Evolutionary conservation across 2,797 vertebrate genomes (phyloP).

Genomic region (Macropus fuliginosus): DNA sequence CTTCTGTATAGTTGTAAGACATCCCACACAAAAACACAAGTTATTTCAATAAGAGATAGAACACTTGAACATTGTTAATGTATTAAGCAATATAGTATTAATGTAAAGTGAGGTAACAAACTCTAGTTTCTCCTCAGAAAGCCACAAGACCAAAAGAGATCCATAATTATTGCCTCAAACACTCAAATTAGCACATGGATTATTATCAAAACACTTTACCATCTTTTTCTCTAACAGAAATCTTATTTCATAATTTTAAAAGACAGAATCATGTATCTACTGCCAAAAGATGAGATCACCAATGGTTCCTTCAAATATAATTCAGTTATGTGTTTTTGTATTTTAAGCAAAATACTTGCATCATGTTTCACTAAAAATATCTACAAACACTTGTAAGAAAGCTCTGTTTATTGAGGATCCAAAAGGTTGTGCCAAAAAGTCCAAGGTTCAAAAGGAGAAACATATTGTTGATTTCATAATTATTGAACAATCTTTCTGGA

Average conservation of each 20-base stretch:
- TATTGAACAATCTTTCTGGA: neutral
- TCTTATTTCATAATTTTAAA: neutral
- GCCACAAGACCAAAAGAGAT: neutral
- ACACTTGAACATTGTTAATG: neutral
- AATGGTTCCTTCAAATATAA: neutral
- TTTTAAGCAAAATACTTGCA: neutral
- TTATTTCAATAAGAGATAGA: neutral
- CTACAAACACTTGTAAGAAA: neutral
- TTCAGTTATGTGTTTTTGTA: neutral
- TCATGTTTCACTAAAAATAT: neutral
- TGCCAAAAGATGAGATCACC: neutral
- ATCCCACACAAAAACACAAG: neutral
- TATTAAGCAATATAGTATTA: neutral
- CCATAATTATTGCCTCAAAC: neutral
- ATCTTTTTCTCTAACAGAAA: neutral
- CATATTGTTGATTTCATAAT: neutral
- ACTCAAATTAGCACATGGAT: neutral
- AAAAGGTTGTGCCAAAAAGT: neutral
- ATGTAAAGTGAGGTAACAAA: neutral
- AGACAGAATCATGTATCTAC: neutral
- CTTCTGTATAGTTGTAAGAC: neutral
- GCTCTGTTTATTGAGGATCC: neutral
- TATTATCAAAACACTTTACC: neutral
- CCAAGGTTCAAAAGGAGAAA: neutral
- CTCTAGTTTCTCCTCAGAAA: neutral